Evolutionary conservation across 2,113 vertebrate species (phyloP).

Genomic region (Polypterus senegalus): DNA sequence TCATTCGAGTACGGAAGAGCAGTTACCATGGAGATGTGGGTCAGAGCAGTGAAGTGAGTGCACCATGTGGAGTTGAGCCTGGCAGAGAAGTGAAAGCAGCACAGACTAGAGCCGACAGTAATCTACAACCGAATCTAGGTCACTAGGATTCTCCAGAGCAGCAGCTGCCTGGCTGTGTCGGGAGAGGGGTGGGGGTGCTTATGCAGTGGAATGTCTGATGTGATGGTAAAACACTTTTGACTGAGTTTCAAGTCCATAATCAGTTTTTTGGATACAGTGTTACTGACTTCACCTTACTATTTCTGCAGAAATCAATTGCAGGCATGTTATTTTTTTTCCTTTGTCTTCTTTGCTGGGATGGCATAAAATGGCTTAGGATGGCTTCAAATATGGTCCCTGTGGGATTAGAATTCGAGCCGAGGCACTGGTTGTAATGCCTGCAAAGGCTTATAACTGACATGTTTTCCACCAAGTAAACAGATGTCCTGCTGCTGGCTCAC

Average conservation of each 20-base stretch:
- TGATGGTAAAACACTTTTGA: background rate
- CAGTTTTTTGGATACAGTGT: background rate
- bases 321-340: too few species aligned
- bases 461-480: too few species aligned
- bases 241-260: slow-evolving; percentile 2
- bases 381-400: too few species aligned
- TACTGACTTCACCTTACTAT: background rate
- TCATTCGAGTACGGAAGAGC: slow-evolving; percentile 27
- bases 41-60: slow-evolving; percentile 60
- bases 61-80: slow-evolving; percentile 46
- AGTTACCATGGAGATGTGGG: slow-evolving; percentile 77
- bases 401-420: too few species aligned
- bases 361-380: too few species aligned
- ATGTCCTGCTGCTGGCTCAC: too few species aligned
- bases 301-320: too few species aligned
- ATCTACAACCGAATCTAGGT: slow-evolving; percentile 78
- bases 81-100: slow-evolving; percentile 31
- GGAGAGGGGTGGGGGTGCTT: slow-evolving; percentile 16
- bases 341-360: too few species aligned
- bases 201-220: slow-evolving; percentile 8
- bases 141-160: slow-evolving; percentile 62
- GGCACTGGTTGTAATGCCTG: too few species aligned
- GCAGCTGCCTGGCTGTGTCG: slow-evolving; percentile 41
- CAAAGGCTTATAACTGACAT: too few species aligned
- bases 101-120: slow-evolving; percentile 43